Conservation (phyloP, 2,797 vertebrate species). For the Oceanodroma leucorhoa region DNA sequence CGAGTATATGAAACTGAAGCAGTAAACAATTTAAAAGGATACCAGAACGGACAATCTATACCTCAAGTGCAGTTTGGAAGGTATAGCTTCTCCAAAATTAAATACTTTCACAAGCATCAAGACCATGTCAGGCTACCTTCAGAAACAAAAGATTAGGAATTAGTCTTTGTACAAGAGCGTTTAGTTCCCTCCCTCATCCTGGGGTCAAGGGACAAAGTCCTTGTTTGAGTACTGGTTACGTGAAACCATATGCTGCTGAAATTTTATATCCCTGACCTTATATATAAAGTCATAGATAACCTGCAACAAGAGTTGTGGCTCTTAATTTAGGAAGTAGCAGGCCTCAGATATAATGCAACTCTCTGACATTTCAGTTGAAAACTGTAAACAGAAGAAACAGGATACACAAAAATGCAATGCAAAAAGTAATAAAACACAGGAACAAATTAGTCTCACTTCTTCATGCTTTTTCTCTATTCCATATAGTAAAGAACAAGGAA, state of each 20-base stretch:
- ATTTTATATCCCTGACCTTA: not conserved
- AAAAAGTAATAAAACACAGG: not conserved
- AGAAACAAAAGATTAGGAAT: not conserved
- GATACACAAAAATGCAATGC: not conserved
- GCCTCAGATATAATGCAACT: not conserved
- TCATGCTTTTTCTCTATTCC: not conserved
- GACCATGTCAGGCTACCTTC: not conserved
- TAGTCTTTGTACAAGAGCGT: not conserved
- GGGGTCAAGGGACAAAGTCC: not conserved
- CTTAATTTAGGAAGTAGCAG: constrained; percentile 21
- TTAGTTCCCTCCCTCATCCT: not conserved
- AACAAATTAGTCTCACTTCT: not conserved
- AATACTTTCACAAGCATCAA: not conserved
- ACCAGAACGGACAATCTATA: not conserved
- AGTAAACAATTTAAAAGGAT: not conserved
- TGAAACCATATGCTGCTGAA: constrained; percentile 12
- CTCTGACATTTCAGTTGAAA: not conserved
- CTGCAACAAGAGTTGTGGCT: not conserved
- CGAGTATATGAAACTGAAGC: constrained; percentile 18
- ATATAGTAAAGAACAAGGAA: not conserved
- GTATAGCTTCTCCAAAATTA: not conserved
- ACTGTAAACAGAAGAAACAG: not conserved
- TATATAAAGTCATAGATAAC: not conserved
- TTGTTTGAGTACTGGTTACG: not conserved
- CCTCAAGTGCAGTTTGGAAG: not conserved